Evolutionary conservation across 2,797 vertebrate genomes (phyloP).

Genomic region (Nyctalus aviator): DNA sequence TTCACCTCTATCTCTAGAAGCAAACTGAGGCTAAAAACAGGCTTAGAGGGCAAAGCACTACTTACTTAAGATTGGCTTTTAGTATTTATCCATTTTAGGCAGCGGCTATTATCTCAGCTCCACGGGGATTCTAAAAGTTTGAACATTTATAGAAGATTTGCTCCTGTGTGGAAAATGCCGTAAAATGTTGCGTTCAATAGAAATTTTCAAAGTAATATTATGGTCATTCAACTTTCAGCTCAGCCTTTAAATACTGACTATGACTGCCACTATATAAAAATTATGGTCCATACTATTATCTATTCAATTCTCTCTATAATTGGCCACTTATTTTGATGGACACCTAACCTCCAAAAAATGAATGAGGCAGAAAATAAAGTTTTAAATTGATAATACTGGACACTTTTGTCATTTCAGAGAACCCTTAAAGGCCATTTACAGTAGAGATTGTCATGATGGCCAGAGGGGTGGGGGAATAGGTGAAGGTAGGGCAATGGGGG

Average conservation of each 20-base stretch:
- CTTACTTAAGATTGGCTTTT: slow-evolving; percentile 16
- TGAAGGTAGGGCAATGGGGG: neutral
- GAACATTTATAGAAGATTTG: slow-evolving; percentile 52
- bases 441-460: neutral
- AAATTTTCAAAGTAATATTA: slow-evolving; percentile 56
- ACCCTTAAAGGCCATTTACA: neutral
- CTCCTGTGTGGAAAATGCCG: slow-evolving; percentile 33
- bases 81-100: slow-evolving; percentile 39
- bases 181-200: slow-evolving; percentile 50
- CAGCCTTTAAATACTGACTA: slow-evolving; percentile 30
- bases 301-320: slow-evolving; percentile 27
- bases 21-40: slow-evolving; percentile 52
- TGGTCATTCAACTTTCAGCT: slow-evolving; percentile 5
- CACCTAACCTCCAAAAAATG: slow-evolving; percentile 17
- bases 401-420: slow-evolving; percentile 33
- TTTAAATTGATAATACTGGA: slow-evolving; percentile 25
- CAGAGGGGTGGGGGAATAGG: neutral
- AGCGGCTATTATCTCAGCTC: slow-evolving; percentile 33
- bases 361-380: slow-evolving; percentile 12
- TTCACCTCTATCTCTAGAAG: neutral
- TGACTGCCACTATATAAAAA: neutral
- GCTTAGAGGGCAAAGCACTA: neutral
- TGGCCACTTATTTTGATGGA: neutral
- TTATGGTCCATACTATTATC: neutral
- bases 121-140: slow-evolving; percentile 40